Conservation (phyloP, 2,888 invertebrate genomes). For the Cacoxenus indagator region DNA sequence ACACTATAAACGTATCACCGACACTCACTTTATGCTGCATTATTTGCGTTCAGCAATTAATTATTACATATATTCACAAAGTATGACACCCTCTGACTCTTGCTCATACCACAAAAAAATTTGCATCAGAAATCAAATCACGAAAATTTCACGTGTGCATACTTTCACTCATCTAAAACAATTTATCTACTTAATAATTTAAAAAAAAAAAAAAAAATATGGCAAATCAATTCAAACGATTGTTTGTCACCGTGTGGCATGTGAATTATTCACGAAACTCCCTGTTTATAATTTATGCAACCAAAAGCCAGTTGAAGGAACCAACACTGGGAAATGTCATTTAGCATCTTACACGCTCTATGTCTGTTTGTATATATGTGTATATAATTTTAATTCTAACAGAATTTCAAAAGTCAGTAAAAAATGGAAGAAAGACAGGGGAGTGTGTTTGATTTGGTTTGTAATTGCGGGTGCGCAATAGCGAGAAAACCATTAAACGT, state of each 20-base stretch:
- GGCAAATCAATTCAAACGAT: not conserved
- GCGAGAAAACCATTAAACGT: no score
- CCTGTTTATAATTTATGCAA: not conserved
- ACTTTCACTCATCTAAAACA: conserved; percentile 11
- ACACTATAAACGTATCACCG: no score
- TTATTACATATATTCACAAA: no score
- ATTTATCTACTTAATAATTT: not conserved
- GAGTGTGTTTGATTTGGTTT: not conserved
- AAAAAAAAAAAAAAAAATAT: not conserved
- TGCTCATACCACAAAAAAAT: no score
- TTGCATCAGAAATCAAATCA: not conserved
- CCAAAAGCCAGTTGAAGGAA: not conserved
- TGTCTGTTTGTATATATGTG: not conserved
- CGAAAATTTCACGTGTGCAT: not conserved
- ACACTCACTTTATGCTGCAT: no score
- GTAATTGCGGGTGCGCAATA: not conserved
- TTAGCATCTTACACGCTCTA: not conserved
- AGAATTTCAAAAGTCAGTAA: conserved; percentile 14
- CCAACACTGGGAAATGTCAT: no score
- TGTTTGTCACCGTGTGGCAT: conserved; percentile 1
- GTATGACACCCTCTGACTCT: no score
- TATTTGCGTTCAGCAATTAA: no score
- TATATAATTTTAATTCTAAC: conserved; percentile 17
- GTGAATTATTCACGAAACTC: conserved; percentile 1
- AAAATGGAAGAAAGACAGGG: not conserved